Evolutionary conservation across 1,140 invertebrate genomes (phyloP).

Genomic region (Mercenaria mercenaria): DNA sequence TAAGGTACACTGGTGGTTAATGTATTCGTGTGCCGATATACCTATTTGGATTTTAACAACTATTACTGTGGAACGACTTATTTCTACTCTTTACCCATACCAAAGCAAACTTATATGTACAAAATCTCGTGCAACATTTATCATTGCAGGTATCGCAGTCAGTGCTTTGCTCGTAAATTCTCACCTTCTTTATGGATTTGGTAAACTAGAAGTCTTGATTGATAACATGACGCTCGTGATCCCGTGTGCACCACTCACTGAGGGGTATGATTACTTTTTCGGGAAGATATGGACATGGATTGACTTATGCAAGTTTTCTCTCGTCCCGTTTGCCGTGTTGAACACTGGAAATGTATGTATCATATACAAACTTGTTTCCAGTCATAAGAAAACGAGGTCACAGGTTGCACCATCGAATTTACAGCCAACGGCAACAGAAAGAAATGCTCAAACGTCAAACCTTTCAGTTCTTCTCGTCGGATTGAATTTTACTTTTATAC

Average conservation of each 20-base stretch:
- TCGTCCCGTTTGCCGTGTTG: constrained; percentile 70
- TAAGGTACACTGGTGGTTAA: constrained; percentile 71
- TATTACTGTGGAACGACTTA: constrained; percentile 75
- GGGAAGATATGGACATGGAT: constrained; percentile 72
- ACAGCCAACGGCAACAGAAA: not conserved
- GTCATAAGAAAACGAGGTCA: constrained; percentile 12
- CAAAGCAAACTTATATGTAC: constrained; percentile 69
- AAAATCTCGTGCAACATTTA: constrained; percentile 36
- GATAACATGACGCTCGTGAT: not conserved
- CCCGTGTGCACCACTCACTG: constrained; percentile 25
- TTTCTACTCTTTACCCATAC: constrained; percentile 73
- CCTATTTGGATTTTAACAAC: constrained; percentile 77
- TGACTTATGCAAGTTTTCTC: constrained; percentile 71
- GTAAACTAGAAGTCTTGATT: not conserved
- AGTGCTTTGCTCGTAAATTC: constrained; percentile 67
- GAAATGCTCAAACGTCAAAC: constrained; percentile 54
- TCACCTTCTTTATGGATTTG: constrained; percentile 71
- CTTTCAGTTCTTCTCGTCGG: constrained; percentile 70
- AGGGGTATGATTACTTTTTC: constrained; percentile 65
- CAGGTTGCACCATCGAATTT: not conserved
- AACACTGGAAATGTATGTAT: constrained; percentile 72
- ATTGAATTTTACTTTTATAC: constrained; percentile 72
- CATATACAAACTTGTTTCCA: constrained; percentile 57
- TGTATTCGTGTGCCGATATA: constrained; percentile 70
- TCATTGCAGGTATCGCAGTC: constrained; percentile 43